A percentile compares a stretch with the other conserved stretches of the same genome.
phyloP scores from a whole-genome alignment of 2,113 vertebrate species.

The Pholis gunnellus region DNA sequence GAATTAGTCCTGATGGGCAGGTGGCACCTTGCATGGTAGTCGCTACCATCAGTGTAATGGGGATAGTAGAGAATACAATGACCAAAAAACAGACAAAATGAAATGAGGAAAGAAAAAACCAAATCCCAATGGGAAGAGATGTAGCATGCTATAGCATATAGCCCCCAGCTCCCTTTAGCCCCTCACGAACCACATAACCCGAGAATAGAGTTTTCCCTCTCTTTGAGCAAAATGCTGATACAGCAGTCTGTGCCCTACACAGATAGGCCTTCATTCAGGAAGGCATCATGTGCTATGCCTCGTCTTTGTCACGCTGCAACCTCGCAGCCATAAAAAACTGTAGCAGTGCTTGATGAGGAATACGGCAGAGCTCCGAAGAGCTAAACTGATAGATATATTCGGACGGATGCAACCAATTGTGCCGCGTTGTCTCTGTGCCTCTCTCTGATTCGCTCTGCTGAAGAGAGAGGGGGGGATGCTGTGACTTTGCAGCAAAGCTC shows the following conservation, averaged over 20 bases:
- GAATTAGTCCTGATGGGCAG: no score
- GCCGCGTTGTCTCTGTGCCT: slow-evolving; percentile 4
- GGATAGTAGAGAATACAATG: not conserved
- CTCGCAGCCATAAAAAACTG: not conserved
- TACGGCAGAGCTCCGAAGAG: not conserved
- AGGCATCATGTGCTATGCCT: slow-evolving; percentile 20
- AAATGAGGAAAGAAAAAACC: not conserved
- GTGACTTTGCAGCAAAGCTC: slow-evolving; percentile 65
- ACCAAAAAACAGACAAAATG: not conserved
- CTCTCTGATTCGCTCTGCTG: slow-evolving; percentile 19
- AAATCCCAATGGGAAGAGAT: not conserved
- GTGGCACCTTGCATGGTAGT: no score
- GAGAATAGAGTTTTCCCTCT: slow-evolving; percentile 9
- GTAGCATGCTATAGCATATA: not conserved
- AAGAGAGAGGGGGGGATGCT: slow-evolving; percentile 18
- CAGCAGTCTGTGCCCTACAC: slow-evolving; percentile 57
- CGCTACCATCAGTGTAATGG: no score
- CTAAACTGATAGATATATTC: slow-evolving; percentile 30
- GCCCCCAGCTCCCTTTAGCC: not conserved
- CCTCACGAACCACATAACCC: not conserved
- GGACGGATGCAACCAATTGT: slow-evolving; percentile 12
- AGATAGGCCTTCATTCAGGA: slow-evolving; percentile 41
- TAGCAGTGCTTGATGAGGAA: not conserved
- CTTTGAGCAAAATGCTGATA: slow-evolving; percentile 59
- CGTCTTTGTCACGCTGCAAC: slow-evolving; percentile 3